Base-by-base conservation (phyloP, 2,888 invertebrate genomes). In the Spodoptera littoralis region DNA sequence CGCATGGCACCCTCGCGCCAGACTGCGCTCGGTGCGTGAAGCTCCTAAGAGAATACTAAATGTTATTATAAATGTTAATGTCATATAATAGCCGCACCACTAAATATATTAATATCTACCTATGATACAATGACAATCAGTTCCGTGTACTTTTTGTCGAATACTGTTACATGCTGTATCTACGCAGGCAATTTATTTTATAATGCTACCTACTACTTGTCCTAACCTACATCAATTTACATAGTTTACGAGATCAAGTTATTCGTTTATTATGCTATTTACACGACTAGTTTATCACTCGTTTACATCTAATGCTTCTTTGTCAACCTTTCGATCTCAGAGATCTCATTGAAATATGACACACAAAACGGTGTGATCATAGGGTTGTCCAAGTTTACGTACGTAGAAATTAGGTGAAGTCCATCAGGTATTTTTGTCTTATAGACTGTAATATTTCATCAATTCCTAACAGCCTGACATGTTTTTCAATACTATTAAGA, bases 161-260 rank as follows among this genome's bases (percentile, higher is more conserved):
- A 56, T 73, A 75, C 46, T 75, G 9, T 65, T 65, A 70, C 86
- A 87, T 86, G 88, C 84, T 82, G 76, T 70, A 64, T 79, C 84
- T 86, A 87, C 71, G 77, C 80, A 81, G 80, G 80, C 80, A 81
- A 57, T 58, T 77, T 70, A 65, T 65, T 27, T 59, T 62, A 42
- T 54, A 47, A 63, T 36, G 60, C 54, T 65, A 63, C 61, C 36
- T 36, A 36, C 36, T 36, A 36, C 36, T 36, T 6, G 9, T 36
- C 36, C 36, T 36, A 9, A 4, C 55, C 47, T 65, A 73, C 50
- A 51, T 51, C 44, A 72, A 59, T 68, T 49, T 69, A 70, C 70
- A 76, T 52, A n/a, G 41, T 48, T 57, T 50, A 30, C 52, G 22
- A 58, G 27, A 48, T 55, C n/a, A 58, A 46, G 53, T 54, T n/a